These are phyloP conservation scores for Microctonus brassicae DNA, from an alignment of 2,888 invertebrate genomes.

Conservation along the genomic window DNA sequence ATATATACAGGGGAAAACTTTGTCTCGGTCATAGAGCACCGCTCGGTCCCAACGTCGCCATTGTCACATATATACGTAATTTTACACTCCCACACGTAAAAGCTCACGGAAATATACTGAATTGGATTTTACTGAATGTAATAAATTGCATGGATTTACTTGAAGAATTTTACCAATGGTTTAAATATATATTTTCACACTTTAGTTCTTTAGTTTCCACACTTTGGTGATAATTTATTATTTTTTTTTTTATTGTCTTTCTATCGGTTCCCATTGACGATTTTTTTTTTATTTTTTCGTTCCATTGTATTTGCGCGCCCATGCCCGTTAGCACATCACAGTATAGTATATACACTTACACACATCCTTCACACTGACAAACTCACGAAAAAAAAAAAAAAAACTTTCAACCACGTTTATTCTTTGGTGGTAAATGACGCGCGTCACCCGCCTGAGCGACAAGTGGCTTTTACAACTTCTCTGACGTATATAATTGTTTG, in stretches of 20 bases:
- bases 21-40: slow-evolving; percentile 2
- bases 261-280: background rate
- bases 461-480: background rate
- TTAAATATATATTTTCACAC: background rate
- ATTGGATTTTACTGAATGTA: background rate
- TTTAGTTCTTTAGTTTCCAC: background rate
- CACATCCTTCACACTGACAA: no score
- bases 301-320: background rate
- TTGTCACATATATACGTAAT: background rate
- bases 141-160: background rate
- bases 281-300: background rate
- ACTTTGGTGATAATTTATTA: background rate
- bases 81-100: background rate
- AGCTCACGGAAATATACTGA: background rate
- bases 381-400: background rate
- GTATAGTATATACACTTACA: background rate
- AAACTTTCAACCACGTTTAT: background rate
- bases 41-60: background rate
- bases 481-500: slow-evolving; percentile 1
- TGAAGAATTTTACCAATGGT: background rate
- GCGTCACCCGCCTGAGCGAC: background rate
- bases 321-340: background rate
- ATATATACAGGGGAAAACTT: background rate
- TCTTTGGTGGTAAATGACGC: background rate
- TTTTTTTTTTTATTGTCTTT: background rate